Base-by-base conservation (phyloP, 1,140 invertebrate genomes). In the Bombyx mandarina region DNA sequence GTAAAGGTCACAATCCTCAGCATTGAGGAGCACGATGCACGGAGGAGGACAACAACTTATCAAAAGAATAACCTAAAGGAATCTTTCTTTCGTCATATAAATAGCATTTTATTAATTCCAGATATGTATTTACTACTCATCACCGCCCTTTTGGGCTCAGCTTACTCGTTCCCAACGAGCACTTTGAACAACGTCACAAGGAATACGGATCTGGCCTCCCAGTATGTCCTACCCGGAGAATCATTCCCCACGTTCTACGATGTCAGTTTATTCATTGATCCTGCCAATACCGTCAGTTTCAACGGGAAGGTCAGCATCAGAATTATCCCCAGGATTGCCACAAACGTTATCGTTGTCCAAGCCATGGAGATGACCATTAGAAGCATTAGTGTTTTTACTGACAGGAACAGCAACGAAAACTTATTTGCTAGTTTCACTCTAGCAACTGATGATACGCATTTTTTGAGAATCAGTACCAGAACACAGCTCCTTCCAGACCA, bases 201-300 rank as follows among this genome's bases (percentile, higher is more conserved):
- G n/a, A 69, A 69, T 43, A 50, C 57, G 42, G 63, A 62, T 6
- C 52, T 73, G 43, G 50, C 44, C 1, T 66, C 69, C 5, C 58
- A 56, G 7, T 88, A 92, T 60, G 88, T 91, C 1, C 86, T 96
- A 6, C 91, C 93, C 0, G 75, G 66, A 3, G 70, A 88, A 45
- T 89, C 91, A 0, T 65, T 79, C 12, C 93, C 93, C 0, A 69
- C 90, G 10, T 89, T 90, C 67, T 94, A 94, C 71, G 89, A 93
- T 45, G 80, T 94, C 8, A 87, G 86, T 42, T 87, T 94, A 0
- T 88, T 89, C 70, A 90, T 92, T 1, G 87, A 93, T 61, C 88
- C 93, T 9, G 82, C 88, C 55, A 74, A 82, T 43, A 86, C 79
- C 0, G 77, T 77, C 3, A 79, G 68, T 26, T 94, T 93, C 75